Percentiles rank a stretch among this genome's conserved stretches.
phyloP scores from a whole-genome alignment of 2,113 vertebrate species.

The Mirza zaza region DNA sequence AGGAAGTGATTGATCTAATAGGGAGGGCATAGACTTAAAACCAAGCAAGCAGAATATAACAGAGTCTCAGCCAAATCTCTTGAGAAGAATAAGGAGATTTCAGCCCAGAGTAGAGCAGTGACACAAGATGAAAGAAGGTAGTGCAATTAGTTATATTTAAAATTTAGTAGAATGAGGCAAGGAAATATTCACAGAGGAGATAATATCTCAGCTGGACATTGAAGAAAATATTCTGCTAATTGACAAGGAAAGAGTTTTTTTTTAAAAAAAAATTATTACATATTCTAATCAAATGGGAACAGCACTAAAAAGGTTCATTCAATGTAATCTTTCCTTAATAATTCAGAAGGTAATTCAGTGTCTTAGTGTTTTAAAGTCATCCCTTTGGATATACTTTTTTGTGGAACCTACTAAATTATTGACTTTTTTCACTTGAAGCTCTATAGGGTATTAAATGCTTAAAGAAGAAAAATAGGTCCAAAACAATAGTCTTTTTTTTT shows the following conservation, averaged over 20 bases:
- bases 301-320: background rate
- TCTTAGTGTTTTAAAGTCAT: background rate
- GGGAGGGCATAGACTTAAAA: background rate
- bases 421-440: background rate
- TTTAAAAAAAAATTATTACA: background rate
- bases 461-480: background rate
- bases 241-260: background rate
- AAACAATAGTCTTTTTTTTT: background rate
- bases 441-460: background rate
- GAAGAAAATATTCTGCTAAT: background rate
- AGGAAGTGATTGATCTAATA: background rate
- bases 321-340: background rate
- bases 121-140: background rate
- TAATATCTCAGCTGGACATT: background rate
- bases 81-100: background rate
- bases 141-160: background rate
- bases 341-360: background rate
- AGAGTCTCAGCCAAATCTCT: background rate
- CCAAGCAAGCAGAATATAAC: background rate
- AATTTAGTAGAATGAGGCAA: background rate
- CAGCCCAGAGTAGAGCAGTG: background rate
- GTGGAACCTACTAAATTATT: background rate
- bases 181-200: background rate
- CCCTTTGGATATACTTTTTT: background rate
- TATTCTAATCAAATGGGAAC: background rate